A percentile compares a stretch with the other conserved stretches of the same genome.
Evolutionary conservation across 2,888 invertebrate species (phyloP).

Genomic region (Neoitamus cyanurus): DNA sequence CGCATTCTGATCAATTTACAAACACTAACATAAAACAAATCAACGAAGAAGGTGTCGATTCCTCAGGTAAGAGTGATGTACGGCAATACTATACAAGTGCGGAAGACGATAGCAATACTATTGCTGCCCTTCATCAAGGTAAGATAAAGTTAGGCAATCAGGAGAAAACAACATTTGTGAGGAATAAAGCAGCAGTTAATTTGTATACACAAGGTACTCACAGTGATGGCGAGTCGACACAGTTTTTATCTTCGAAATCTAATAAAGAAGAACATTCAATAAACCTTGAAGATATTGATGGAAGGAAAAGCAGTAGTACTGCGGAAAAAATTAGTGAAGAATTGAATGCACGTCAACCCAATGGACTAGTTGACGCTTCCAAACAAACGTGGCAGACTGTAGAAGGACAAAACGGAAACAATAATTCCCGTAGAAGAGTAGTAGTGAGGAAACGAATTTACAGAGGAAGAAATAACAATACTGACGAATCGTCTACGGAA

Average conservation of each 20-base stretch:
- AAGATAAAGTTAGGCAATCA: not conserved
- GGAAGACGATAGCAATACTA: not conserved
- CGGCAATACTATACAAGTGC: not conserved
- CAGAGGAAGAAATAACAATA: constrained; percentile 54
- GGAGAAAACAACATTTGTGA: not conserved
- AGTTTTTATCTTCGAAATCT: not conserved
- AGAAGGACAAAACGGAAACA: not conserved
- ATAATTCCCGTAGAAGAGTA: not conserved
- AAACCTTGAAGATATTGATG: no score
- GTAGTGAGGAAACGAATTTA: not conserved
- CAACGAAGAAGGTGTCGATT: not conserved
- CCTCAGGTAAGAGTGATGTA: not conserved
- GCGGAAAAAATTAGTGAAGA: not conserved
- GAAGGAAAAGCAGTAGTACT: not conserved
- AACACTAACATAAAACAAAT: not conserved
- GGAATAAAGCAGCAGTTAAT: not conserved
- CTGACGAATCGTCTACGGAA: not conserved
- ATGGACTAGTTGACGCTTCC: not conserved
- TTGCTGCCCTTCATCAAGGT: not conserved
- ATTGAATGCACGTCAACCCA: not conserved
- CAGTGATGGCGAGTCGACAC: not conserved
- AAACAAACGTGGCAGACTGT: not conserved
- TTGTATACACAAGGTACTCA: not conserved
- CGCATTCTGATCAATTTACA: not conserved
- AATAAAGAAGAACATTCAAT: not conserved